These are phyloP conservation scores for Hipparchia sbordonii DNA, from an alignment of 2,888 invertebrate species.

Conservation along the genomic window DNA sequence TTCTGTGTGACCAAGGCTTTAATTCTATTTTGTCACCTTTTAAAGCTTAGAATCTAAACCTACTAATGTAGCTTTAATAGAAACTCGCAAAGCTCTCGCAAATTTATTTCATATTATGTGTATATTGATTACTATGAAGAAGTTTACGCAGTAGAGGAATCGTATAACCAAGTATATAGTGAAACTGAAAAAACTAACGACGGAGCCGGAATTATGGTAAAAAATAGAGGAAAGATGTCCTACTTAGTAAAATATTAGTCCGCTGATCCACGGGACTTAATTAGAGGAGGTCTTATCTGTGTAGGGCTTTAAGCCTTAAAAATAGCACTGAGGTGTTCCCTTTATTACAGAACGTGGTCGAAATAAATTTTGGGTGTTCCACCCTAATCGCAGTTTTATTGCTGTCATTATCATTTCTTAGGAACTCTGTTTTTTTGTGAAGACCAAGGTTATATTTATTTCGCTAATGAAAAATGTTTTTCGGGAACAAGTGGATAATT, in stretches of 20 bases:
- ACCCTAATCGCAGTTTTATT: constrained; percentile 44
- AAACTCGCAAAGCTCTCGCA: too few relatives aligned
- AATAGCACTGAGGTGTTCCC: constrained; percentile 22
- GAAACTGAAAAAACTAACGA: background rate
- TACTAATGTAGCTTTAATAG: too few relatives aligned
- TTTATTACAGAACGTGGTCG: constrained; percentile 26
- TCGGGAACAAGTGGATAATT: constrained; percentile 1
- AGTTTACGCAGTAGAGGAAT: too few relatives aligned
- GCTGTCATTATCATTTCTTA: constrained; percentile 37
- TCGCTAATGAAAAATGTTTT: constrained; percentile 21
- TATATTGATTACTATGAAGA: too few relatives aligned
- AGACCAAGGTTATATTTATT: constrained; percentile 18
- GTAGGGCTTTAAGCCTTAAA: constrained; percentile 25
- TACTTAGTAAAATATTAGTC: background rate
- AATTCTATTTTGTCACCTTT: too few relatives aligned
- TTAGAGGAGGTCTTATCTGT: constrained; percentile 17
- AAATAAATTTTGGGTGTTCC: constrained; percentile 31
- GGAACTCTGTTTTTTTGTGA: constrained; percentile 21
- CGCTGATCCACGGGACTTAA: constrained; percentile 10
- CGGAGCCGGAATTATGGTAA: background rate
- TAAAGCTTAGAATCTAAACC: too few relatives aligned
- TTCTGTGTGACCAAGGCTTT: too few relatives aligned
- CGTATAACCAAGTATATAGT: background rate
- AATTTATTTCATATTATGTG: too few relatives aligned
- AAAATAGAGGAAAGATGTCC: background rate